Percentiles rank a stretch among this genome's conserved stretches.
Conservation (phyloP, 2,113 vertebrate genomes). For the Spheniscus mendiculus region DNA sequence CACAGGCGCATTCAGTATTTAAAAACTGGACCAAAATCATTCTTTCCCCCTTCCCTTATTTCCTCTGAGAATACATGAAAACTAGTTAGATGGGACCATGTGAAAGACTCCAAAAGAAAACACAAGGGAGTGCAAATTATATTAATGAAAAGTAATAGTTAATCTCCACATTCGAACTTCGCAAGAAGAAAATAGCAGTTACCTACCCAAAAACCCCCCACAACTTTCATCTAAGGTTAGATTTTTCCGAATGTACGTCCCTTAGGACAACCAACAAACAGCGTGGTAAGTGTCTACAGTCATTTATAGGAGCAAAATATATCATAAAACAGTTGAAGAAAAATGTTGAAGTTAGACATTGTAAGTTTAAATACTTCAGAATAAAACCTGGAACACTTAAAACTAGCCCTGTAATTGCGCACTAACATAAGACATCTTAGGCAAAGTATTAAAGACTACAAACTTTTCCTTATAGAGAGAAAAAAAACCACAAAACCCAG, state of each 20-base stretch:
- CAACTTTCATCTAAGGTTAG: background rate
- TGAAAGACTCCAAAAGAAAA: background rate
- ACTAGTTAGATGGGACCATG: background rate
- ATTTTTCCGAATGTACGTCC: background rate
- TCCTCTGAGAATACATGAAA: background rate
- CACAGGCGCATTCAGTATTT: background rate
- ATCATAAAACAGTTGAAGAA: background rate
- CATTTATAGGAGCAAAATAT: background rate
- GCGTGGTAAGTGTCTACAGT: background rate
- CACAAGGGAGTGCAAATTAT: background rate
- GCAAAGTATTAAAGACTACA: background rate
- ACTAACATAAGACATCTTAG: background rate
- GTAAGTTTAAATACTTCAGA: background rate
- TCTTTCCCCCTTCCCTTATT: background rate
- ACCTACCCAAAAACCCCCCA: fast-evolving
- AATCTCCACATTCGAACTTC: background rate
- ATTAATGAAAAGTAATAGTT: background rate
- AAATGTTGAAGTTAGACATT: background rate
- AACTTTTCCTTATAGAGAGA: background rate
- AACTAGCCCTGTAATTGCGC: background rate
- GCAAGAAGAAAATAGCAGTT: background rate
- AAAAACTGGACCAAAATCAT: background rate
- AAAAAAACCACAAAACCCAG: background rate
- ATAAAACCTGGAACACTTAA: background rate
- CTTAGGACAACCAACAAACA: background rate